A percentile compares a stretch with the other conserved stretches of the same genome.
phyloP scores from a whole-genome alignment of 2,113 vertebrate genomes.

The Machaerirhynchus nigripectus region DNA sequence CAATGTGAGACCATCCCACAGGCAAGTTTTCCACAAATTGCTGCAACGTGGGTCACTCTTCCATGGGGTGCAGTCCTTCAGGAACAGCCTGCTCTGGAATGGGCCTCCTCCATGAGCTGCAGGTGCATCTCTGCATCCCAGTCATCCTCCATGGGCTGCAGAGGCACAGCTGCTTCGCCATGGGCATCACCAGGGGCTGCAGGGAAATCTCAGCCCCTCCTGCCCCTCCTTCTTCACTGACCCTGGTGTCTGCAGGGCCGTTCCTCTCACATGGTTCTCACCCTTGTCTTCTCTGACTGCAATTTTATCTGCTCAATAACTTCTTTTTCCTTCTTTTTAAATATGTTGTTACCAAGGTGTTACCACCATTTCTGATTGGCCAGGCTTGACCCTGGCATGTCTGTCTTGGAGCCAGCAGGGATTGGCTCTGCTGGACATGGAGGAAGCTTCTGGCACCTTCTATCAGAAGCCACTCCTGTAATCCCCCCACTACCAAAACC shows the following conservation, averaged over 20 bases:
- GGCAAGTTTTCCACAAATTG: neutral
- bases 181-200: neutral
- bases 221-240: neutral
- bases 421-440: neutral
- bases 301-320: no score
- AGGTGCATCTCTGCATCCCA: no score
- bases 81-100: neutral
- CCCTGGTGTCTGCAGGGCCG: neutral
- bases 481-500: neutral
- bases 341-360: neutral
- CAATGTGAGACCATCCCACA: rapidly evolving
- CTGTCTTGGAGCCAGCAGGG: neutral
- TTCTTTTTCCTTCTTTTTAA: neutral
- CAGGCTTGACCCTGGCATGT: neutral
- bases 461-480: neutral
- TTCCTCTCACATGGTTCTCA: neutral
- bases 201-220: neutral
- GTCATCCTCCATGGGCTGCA: neutral
- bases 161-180: neutral
- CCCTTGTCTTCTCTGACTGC: neutral
- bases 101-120: neutral
- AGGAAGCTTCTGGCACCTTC: neutral
- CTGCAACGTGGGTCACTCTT: rapidly evolving
- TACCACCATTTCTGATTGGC: neutral
- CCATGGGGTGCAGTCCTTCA: neutral